Evolutionary conservation across 2,888 invertebrate species (phyloP), one percentile per base, ranked within the genome.

Genomic region (Rugalucina vietnamica): DNA sequence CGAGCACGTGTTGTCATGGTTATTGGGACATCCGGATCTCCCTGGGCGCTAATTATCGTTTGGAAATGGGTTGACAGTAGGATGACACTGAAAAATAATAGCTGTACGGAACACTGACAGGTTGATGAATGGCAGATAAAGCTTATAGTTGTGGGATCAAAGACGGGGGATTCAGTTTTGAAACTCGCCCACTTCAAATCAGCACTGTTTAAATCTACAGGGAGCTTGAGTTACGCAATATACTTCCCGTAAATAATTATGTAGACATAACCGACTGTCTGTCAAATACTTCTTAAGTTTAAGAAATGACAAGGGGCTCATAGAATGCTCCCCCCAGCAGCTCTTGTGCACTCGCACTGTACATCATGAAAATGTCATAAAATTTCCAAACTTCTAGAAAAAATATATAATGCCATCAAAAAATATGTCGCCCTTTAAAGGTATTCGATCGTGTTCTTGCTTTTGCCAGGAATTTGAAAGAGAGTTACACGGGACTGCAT

Each of bases 141-240:
- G 37, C 69, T 69, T 39, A 54, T 50, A 65, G 69, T 72, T 39
- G 76, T 69, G 36, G 37, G 80, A 75, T 84, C 77, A 84, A 84
- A 84, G 77, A 73, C 21, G 65, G 18, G 21, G 34, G 65, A 10
- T 24, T 32, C 65, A 65, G 32, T 29, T 4, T 21, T 34, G 14
- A 34, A 18, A 34, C 1, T 34, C 24, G 5, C 65, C 5, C 29
- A 14, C 24, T 5, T 27, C 18, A 12, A 12, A 43, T 12, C 43
- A 12, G 10, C 10, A 43, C 43, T 12, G 18, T 18, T 60, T 3
- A 60, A 60, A 27, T 14, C 60, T 60, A n/a, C 4, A 24, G 27
- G 29, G 27, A 29, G 76, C 80, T 84, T 69, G 27, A 54, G 72
- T 84, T 76, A 84, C 80, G 77, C 77, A 78, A 78, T 70, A 27